Conservation (phyloP, 2,888 invertebrate species). For the Congeria kusceri region DNA sequence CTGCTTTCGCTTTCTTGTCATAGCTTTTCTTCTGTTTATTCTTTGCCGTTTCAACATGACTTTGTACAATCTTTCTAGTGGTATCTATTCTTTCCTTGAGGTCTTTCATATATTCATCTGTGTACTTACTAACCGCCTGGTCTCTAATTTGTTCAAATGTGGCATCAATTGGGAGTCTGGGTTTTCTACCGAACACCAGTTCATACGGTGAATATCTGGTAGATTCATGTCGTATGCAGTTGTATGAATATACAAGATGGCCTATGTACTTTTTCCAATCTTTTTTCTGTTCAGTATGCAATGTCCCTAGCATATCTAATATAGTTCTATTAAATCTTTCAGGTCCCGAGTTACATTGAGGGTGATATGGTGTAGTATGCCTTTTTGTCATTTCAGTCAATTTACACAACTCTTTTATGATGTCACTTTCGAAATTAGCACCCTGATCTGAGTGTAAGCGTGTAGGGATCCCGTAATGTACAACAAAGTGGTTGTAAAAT, state of each 20-base stretch:
- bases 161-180: conserved; percentile 20
- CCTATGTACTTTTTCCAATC: conserved; percentile 26
- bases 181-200: conserved; percentile 25
- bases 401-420: conserved; percentile 20
- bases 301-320: conserved; percentile 32
- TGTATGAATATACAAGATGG: conserved; percentile 23
- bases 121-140: not conserved
- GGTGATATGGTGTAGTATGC: conserved; percentile 12
- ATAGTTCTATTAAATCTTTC: conserved; percentile 29
- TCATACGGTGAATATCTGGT: conserved; percentile 22
- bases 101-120: conserved; percentile 20
- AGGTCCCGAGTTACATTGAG: conserved; percentile 8
- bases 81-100: conserved; percentile 7
- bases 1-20: conserved; percentile 12
- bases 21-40: conserved; percentile 16
- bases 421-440: conserved; percentile 15
- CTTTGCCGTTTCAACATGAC: conserved; percentile 6
- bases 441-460: conserved; percentile 27
- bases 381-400: conserved; percentile 9
- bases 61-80: conserved; percentile 11
- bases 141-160: not conserved
- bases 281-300: conserved; percentile 16
- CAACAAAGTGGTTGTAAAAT: conserved; percentile 21
- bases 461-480: conserved; percentile 17
- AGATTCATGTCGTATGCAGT: conserved; percentile 21